Evolutionary conservation across 2,797 vertebrate species (phyloP).

Genomic region (Margarornis squamiger): DNA sequence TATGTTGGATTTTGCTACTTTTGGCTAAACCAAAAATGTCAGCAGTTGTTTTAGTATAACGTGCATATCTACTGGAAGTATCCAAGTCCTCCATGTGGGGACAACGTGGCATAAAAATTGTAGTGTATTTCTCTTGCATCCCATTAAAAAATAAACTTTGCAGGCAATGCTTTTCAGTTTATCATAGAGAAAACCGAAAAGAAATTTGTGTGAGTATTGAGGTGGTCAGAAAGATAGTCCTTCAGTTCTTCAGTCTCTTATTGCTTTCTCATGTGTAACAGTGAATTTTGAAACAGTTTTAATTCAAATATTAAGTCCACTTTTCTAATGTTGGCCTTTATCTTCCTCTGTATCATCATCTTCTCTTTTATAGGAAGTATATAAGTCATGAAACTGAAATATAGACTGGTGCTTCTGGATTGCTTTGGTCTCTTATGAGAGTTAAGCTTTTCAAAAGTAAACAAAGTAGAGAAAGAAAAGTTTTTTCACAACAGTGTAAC

Average conservation of each 20-base stretch:
- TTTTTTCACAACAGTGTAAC: background rate
- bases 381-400: background rate
- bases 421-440: background rate
- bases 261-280: background rate
- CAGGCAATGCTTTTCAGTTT: background rate
- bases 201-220: background rate
- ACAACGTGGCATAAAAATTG: background rate
- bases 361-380: background rate
- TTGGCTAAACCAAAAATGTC: background rate
- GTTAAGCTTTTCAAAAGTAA: background rate
- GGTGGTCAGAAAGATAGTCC: background rate
- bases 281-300: background rate
- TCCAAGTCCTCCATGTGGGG: accelerated
- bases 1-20: background rate
- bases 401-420: background rate
- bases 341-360: background rate
- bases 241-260: background rate
- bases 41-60: background rate
- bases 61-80: background rate
- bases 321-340: background rate
- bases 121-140: background rate
- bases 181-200: background rate
- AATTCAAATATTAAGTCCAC: background rate
- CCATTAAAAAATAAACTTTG: background rate
- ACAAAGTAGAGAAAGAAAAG: background rate